Evolutionary conservation across 2,888 invertebrate genomes (phyloP), one percentile per base, ranked within the genome.

Genomic region (Plagiodera versicolora): DNA sequence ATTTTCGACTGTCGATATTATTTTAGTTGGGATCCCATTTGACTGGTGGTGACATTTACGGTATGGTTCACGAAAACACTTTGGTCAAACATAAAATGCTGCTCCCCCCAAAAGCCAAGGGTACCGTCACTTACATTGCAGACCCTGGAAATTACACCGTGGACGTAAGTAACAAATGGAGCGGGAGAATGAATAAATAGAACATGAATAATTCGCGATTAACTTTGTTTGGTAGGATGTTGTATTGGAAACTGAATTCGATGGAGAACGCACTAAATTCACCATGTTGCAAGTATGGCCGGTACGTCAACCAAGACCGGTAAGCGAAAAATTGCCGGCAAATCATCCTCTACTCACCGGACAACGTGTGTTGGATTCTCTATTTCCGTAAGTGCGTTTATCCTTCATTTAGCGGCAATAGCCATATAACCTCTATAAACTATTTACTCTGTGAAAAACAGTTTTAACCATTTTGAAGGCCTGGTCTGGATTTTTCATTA

Each of bases 201-300:
- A n/a, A n/a, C n/a, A n/a, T n/a, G 4, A 3, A 6, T 24, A 5
- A 24, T 24, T 24, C 6, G 24, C 9, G 17, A 51, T 56, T 11
- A 6, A 45, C 56, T 30, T 16, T 45, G 48, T 24, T 63, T 9
- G n/a, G 2, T 75, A 94, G 92, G 99, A 99, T 81, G 83, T 93
- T n/a, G 90, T 99, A 57, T 83, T 99, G 76, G 98, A 99, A 84
- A 95, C 96, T 0, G 99, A 99, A 82, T 99, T 99, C 83, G 97
- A 98, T 81, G 98, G 98, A 16, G 94, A 97, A 80, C 89, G 88
- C 77, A 88, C 90, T 62, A 89, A 94, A 79, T 96, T 89, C 84
- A 90, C 88, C 65, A 99, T 99, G 98, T 85, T 99, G 83, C 99
- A 99, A 85, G 94, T 99, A 67, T 99, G 99, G 99, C 99, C 99